Evolutionary conservation across 2,797 vertebrate genomes (phyloP), one percentile per base, ranked within the genome.

Genomic region (Amazona ochrocephala): DNA sequence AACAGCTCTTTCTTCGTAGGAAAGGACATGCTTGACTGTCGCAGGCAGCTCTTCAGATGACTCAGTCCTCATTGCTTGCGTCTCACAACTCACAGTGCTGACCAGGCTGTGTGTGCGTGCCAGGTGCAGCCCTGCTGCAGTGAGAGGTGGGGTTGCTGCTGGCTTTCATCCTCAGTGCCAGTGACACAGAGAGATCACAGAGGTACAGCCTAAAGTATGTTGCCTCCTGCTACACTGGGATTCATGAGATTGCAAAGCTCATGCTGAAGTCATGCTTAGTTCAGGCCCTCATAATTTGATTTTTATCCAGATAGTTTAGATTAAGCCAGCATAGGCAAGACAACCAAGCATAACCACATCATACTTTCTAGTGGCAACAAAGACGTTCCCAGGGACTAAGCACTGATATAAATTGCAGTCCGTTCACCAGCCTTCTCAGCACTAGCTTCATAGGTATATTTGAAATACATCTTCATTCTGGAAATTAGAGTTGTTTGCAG

Each of bases 11-110:
- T 68, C 42, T 74, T 77, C 41, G 8, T 29, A 24, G 58, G 66
- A 84, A 71, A 74, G 48, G 37, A n/a, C 51, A 26, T 2, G 2
- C 11, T 13, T 34, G 79, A 70, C 22, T 32, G 26, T 15, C 3
- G 0, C 4, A 11, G 29, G 61, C 65, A 60, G 61, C 29, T 41
- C 71, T 10, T 30, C 30, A 29, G 61, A 64, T 34, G 20, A 6
- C 24, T n/a, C 5, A 5, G 54, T 32, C 45, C 62, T 67, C 0
- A 0, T 4, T 18, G 27, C 12, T 21, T 41, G 45, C 1, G 0
- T 27, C 26, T 15, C 32, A 4, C 32, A 27, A 4, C 39, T 24
- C 4, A 2, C 37, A 37, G 56, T 8, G 26, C 56, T 66, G 56
- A 62, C 34, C 67, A 54, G 44, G 53, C 39, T 67, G 21, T 12